Base-by-base conservation (phyloP, 1,140 invertebrate genomes). In the Eupeodes corollae region DNA sequence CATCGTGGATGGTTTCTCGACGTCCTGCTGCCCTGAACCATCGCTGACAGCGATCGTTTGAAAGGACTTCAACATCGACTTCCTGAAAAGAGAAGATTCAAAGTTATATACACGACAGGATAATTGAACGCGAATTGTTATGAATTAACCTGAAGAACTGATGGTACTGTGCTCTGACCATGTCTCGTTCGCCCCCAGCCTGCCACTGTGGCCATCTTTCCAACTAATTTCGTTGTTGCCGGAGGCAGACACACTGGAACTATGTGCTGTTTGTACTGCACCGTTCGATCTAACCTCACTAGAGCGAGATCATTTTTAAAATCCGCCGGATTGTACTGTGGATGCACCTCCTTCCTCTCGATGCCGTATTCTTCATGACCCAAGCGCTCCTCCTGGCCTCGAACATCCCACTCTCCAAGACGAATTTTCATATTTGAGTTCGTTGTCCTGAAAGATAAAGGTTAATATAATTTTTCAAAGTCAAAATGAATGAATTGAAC, bases 21-120 rank as follows among this genome's bases (percentile, higher is more conserved):
- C 90, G 73, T 8, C 90, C 90, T 0, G 90, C 91, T 13, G 87
- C 81, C 46, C 85, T 74, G 65, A 93, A 95, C 91, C 90, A 93
- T 34, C 83, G 71, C 68, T 94, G 91, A 61, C 91, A 95, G 44
- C 87, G 76, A 57, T 90, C 84, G 58, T 93, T 93, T 2, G 87
- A 82, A 49, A 95, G 87, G n/a, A 95, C 86, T 72, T 92, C 79
- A 1, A 91, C 86, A 49, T 86, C 82, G 1, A 90, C 79, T 60
- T 82, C 79, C 70, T 79, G 70, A 5, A 52, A 39, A 41, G 40
- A 41, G 13, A 21, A 26, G n/a, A 43, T 8, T n/a, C 35, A 32
- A 45, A 16, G 31, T 33, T 39, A 30, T 47, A 26, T 13, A 13
- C 3, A 26, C 3, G 3, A 26, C 21, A 26, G 21, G 21, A 35